Conservation (phyloP, 37 sponge, comb jelly and placozoan species). For the Diacarnus erythraeanus region DNA sequence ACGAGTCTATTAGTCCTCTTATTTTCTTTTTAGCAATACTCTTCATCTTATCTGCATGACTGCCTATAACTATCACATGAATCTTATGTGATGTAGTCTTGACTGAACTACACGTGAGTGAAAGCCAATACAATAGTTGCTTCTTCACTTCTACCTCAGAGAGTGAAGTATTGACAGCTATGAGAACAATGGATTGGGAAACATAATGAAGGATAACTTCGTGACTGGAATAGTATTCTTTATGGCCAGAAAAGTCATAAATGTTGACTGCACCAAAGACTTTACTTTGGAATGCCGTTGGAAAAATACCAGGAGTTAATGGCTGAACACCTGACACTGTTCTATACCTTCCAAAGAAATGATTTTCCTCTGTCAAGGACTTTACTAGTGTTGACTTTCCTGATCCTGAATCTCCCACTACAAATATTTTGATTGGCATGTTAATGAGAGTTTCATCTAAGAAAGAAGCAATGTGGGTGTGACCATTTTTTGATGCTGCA, state of each 20-base stretch:
- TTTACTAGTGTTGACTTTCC: conserved; percentile 6
- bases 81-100: neutral
- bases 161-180: neutral
- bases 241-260: conserved; percentile 45
- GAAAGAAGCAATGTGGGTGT: neutral
- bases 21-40: neutral
- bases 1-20: neutral
- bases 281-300: conserved; percentile 2
- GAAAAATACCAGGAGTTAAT: conserved; percentile 29
- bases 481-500: neutral
- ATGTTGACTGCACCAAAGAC: conserved; percentile 19
- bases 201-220: neutral
- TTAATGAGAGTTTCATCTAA: no score
- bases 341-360: no score
- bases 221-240: conserved; percentile 36
- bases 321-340: no score
- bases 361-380: no score
- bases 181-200: neutral
- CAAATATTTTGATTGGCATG: no score
- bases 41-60: conserved; percentile 6
- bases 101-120: neutral
- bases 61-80: conserved; percentile 13
- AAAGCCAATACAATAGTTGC: neutral
- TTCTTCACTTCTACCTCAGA: neutral
- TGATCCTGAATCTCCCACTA: neutral